Conservation (phyloP, 2,113 vertebrate genomes). For the Strix uralensis region DNA sequence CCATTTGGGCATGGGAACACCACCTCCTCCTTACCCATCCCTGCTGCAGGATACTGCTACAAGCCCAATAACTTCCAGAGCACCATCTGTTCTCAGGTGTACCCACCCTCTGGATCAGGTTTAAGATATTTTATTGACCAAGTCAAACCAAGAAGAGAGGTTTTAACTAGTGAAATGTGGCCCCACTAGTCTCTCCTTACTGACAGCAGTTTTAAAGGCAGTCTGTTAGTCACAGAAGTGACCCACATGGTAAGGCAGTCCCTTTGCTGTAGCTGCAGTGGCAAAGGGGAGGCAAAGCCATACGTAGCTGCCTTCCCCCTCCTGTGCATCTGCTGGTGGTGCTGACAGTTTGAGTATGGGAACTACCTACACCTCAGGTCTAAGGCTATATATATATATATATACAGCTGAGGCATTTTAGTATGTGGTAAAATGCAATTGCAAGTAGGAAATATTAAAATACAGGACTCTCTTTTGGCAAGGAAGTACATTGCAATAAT, state of each 20-base stretch:
- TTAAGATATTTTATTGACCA: neutral
- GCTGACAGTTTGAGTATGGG: neutral
- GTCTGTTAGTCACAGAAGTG: slow-evolving; percentile 10
- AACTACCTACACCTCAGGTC: neutral
- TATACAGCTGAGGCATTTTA: slow-evolving; percentile 18
- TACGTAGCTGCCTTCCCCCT: neutral
- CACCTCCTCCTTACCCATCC: neutral
- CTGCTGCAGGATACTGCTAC: neutral
- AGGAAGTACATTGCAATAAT: neutral
- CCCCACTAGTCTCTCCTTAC: neutral
- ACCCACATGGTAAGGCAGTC: neutral
- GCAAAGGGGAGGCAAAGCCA: neutral
- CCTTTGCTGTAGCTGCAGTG: neutral
- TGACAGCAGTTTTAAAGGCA: slow-evolving; percentile 13
- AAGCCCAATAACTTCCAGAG: neutral
- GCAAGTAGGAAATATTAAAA: slow-evolving; percentile 38
- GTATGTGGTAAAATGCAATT: slow-evolving; percentile 16
- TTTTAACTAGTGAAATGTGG: neutral
- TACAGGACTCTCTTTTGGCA: slow-evolving; percentile 29
- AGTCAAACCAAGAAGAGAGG: neutral
- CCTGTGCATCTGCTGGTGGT: neutral
- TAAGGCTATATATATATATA: neutral
- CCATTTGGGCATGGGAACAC: neutral
- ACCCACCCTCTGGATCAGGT: neutral
- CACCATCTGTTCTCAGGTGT: neutral